Percentiles rank a stretch among this genome's conserved stretches.
Conservation (phyloP, 23 tunicate genomes). For the Botrylloides violaceus region DNA sequence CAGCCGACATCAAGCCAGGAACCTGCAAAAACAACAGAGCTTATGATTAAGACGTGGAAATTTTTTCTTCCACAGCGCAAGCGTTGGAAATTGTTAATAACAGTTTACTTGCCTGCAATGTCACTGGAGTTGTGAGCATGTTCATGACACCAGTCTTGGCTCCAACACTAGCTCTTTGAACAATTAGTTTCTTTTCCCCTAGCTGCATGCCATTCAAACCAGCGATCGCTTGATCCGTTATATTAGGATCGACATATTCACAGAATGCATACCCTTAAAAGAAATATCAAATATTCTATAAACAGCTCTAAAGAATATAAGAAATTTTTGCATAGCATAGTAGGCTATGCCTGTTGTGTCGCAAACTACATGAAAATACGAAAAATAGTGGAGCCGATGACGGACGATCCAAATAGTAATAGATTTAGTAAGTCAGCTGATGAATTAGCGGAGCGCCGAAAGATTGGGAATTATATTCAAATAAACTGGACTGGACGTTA, state of each 20-base stretch:
- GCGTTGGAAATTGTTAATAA: background rate
- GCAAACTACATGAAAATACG: too few species aligned
- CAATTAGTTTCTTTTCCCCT: slow-evolving; percentile 88
- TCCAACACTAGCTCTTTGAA: slow-evolving; percentile 84
- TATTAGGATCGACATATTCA: slow-evolving; percentile 65
- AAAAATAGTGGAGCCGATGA: too few species aligned
- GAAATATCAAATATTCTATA: too few species aligned
- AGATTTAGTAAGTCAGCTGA: too few species aligned
- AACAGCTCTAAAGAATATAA: too few species aligned
- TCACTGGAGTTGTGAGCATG: slow-evolving; percentile 64
- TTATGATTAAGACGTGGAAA: background rate
- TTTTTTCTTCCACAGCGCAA: background rate
- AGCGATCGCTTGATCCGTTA: slow-evolving; percentile 93
- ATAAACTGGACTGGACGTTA: too few species aligned
- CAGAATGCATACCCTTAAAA: slow-evolving; percentile 73
- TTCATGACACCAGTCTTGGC: slow-evolving; percentile 72
- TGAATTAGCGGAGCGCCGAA: too few species aligned
- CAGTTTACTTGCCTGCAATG: slow-evolving; percentile 49
- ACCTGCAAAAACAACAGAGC: slow-evolving; percentile 28
- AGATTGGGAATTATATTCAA: too few species aligned
- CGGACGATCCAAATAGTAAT: too few species aligned
- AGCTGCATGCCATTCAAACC: slow-evolving; percentile 96
- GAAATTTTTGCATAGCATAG: too few species aligned
- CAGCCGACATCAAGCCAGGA: slow-evolving; percentile 77
- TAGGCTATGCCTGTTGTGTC: too few species aligned